These are phyloP conservation scores for Enteromius unitaeniatus DNA, from an alignment of 2,797 vertebrate species.

Conservation along the genomic window DNA sequence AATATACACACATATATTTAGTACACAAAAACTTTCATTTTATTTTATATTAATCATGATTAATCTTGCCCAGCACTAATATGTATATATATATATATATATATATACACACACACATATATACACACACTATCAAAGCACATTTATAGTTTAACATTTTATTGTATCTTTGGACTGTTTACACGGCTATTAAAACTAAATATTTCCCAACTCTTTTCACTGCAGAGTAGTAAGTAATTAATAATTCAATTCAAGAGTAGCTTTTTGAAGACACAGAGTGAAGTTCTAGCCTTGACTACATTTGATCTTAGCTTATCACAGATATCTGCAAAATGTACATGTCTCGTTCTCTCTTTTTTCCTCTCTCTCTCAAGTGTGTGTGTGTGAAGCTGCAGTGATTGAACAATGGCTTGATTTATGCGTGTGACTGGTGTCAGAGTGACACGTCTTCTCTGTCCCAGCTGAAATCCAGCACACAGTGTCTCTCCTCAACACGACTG, in stretches of 20 bases:
- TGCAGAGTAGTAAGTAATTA: background rate
- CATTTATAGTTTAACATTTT: background rate
- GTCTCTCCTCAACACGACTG: slow-evolving; percentile 7
- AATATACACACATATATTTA: no score
- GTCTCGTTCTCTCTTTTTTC: background rate
- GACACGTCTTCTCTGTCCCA: slow-evolving; percentile 53
- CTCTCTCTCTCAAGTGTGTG: background rate
- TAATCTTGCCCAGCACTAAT: no score
- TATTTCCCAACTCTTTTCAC: background rate
- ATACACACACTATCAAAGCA: no score
- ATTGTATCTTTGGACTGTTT: background rate
- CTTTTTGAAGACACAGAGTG: background rate
- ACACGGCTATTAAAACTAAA: background rate
- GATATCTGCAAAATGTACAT: slow-evolving; percentile 2
- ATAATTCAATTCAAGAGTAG: background rate
- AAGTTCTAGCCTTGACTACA: background rate
- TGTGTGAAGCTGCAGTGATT: slow-evolving; percentile 38
- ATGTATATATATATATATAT: no score
- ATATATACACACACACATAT: no score
- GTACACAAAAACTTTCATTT: no score
- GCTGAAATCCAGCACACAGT: slow-evolving; percentile 34
- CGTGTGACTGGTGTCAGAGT: slow-evolving; percentile 38
- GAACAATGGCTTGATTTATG: slow-evolving; percentile 51
- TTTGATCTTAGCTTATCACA: background rate
- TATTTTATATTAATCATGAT: no score